Conservation (phyloP, 2,113 vertebrate species). For the Acanthisitta chloris region DNA sequence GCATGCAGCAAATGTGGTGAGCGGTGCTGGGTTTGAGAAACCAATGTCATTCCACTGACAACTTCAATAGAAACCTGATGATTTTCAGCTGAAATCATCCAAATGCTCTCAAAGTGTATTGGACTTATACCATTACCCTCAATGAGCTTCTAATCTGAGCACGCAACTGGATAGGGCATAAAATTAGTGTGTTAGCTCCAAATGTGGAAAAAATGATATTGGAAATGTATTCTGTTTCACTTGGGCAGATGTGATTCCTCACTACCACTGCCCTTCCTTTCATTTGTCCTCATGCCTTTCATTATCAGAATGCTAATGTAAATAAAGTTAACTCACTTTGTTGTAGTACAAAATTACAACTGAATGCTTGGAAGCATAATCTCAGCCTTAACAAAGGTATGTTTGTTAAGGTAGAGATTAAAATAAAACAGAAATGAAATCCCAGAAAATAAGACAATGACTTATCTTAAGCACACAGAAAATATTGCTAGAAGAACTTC, state of each 20-base stretch:
- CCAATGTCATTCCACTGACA: neutral
- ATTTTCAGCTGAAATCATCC: neutral
- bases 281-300: neutral
- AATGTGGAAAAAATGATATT: neutral
- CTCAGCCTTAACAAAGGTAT: neutral
- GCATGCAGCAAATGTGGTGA: neutral
- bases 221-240: neutral
- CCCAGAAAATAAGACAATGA: neutral
- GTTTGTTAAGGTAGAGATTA: too few relatives aligned
- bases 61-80: neutral
- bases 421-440: neutral
- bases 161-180: neutral
- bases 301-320: neutral
- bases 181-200: neutral
- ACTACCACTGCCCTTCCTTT: rapidly evolving
- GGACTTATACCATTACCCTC: neutral
- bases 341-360: neutral
- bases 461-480: neutral
- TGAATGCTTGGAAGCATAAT: neutral
- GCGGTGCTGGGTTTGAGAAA: neutral
- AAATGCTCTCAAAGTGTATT: neutral
- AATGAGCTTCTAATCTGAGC: neutral
- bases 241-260: neutral
- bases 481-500: neutral
- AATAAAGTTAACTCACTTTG: neutral